Evolutionary conservation across 2,797 vertebrate genomes (phyloP), one percentile per base, ranked within the genome.

Genomic region (Pipistrellus pygmaeus): DNA sequence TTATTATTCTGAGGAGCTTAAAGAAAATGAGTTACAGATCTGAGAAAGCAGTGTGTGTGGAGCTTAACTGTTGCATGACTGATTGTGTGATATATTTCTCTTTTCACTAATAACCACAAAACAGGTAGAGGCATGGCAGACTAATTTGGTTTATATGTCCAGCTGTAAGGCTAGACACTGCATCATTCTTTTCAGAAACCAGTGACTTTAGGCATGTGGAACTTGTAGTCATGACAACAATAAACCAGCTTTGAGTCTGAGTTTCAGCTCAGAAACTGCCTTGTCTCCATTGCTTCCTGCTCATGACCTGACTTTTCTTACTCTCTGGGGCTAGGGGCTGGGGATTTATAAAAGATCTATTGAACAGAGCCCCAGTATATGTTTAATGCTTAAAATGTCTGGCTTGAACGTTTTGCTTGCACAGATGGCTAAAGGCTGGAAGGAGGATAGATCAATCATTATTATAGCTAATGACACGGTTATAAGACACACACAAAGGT

Each of bases 161-260:
- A 98, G 98, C 98, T 98, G 98, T 98, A 98, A 98, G 98, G 98
- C 98, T 97, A 98, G 98, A 98, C 98, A 98, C 98, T 98, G 98
- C 98, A 98, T 98, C 98, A 98, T 98, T 98, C 98, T 98, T 98
- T 97, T 98, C 97, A 98, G 97, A 98, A 98, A 98, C 96, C 96
- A 91, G 97, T 96, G 98, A 96, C 98, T 98, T 96, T 95, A 97
- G 97, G 97, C 98, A 97, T 98, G 98, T 97, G 98, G 97, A 98
- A 97, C 98, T 97, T 0, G 98, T 98, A 95, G 97, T 96, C 98
- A 98, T 98, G 98, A 97, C 97, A 96, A 98, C 98, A 98, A 97
- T 98, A 98, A 98, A 97, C 97, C 96, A 93, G 97, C 96, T 97
- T 94, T 1, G 23, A 98, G 97, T 92, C 97, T 93, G 96, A 97